Evolutionary conservation across 2,888 invertebrate species (phyloP).

Genomic region (Notodonta ziczac): DNA sequence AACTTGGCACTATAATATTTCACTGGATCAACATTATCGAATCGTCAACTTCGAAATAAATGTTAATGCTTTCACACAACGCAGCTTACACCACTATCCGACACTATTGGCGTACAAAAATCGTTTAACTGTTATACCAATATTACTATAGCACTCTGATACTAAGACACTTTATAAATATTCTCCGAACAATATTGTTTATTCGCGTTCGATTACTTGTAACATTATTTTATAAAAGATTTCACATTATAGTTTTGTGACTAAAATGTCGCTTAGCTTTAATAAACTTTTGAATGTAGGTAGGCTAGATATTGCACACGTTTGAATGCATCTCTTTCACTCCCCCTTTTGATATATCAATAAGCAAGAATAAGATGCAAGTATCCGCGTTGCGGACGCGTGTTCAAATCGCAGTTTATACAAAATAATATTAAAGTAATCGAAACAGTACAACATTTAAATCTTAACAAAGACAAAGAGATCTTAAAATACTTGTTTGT

Average conservation of each 20-base stretch:
- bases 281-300: no score
- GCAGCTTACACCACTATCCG: constrained; percentile 1
- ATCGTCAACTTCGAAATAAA: no score
- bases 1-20: no score
- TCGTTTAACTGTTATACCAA: neutral
- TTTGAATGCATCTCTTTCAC: neutral
- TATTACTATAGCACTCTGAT: neutral
- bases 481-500: constrained; percentile 56
- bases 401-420: neutral
- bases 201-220: neutral
- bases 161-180: constrained; percentile 1
- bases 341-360: neutral
- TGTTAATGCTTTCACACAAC: constrained; percentile 1
- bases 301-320: no score
- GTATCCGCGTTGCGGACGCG: neutral
- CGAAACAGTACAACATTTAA: constrained; percentile 31
- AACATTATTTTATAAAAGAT: neutral
- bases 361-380: neutral
- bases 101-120: neutral
- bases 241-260: neutral
- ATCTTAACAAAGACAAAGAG: constrained; percentile 41
- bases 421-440: constrained; percentile 19
- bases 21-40: no score
- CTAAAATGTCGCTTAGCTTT: neutral
- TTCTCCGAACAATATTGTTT: neutral